These are phyloP conservation scores for roundworm (Caenorhabditis elegans) DNA, from an alignment of 1,140 invertebrate species.

Conservation along the genomic window WBcel235 BX284604.4:17283001-17283500, in stretches of 20 bases:
- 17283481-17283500: slow-evolving; percentile 72
- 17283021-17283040: slow-evolving; percentile 55
- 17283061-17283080: slow-evolving; percentile 68
- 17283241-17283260: slow-evolving; percentile 48
- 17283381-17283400: slow-evolving; percentile 71
- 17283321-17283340: slow-evolving; percentile 72
- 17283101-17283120: slow-evolving; percentile 13
- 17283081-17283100: slow-evolving; percentile 27
- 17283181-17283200: neutral
- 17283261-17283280: slow-evolving; percentile 47
- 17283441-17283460: slow-evolving; percentile 69
- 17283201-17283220: neutral
- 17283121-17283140: neutral
- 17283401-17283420: slow-evolving; percentile 71
- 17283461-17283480: slow-evolving; percentile 72
- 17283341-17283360: slow-evolving; percentile 71
- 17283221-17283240: slow-evolving; percentile 23
- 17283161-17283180: too few relatives aligned
- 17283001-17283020: slow-evolving; percentile 13
- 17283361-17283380: slow-evolving; percentile 72
- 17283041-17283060: slow-evolving; percentile 67
- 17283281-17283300: too few relatives aligned
- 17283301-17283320: too few relatives aligned
- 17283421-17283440: slow-evolving; percentile 69
- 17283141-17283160: neutral